Evolutionary conservation across 2,888 invertebrate species (phyloP).

Genomic region (Chrysopilus asiliformis): DNA sequence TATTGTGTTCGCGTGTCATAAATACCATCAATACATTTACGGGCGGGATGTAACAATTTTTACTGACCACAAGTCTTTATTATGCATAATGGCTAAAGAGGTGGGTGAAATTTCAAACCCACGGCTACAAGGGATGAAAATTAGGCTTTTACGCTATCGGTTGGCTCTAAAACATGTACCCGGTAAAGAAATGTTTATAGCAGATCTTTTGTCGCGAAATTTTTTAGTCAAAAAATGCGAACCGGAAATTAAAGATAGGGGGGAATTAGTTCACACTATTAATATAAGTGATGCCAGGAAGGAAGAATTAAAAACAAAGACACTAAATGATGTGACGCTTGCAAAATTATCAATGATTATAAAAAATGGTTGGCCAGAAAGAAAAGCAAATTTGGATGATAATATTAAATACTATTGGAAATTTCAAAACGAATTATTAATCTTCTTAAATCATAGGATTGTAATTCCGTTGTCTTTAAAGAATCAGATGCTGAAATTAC

Average conservation of each 20-base stretch:
- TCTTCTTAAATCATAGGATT: neutral
- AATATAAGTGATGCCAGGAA: slow-evolving; percentile 4
- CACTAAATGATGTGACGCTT: neutral
- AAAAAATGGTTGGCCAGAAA: neutral
- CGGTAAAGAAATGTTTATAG: slow-evolving; percentile 7
- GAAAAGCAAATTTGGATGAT: neutral
- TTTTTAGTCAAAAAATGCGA: slow-evolving; percentile 1
- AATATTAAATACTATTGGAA: neutral
- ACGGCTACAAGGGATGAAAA: neutral
- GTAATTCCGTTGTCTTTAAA: neutral
- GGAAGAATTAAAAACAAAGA: neutral
- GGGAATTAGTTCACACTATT: neutral
- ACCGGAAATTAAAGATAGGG: neutral
- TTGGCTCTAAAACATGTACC: slow-evolving; percentile 3
- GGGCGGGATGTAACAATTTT: neutral
- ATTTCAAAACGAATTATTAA: slow-evolving; percentile 5
- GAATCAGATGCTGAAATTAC: slow-evolving; percentile 1
- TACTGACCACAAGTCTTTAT: neutral
- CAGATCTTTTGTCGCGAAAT: slow-evolving; percentile 6
- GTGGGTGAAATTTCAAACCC: neutral
- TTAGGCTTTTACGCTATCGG: neutral
- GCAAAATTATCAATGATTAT: neutral
- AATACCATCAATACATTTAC: slow-evolving; percentile 1
- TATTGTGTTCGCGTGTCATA: slow-evolving; percentile 6
- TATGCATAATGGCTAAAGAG: neutral